Evolutionary conservation across 2,888 invertebrate species (phyloP), one percentile per base, ranked within the genome.

Genomic region (Erebia ligea): DNA sequence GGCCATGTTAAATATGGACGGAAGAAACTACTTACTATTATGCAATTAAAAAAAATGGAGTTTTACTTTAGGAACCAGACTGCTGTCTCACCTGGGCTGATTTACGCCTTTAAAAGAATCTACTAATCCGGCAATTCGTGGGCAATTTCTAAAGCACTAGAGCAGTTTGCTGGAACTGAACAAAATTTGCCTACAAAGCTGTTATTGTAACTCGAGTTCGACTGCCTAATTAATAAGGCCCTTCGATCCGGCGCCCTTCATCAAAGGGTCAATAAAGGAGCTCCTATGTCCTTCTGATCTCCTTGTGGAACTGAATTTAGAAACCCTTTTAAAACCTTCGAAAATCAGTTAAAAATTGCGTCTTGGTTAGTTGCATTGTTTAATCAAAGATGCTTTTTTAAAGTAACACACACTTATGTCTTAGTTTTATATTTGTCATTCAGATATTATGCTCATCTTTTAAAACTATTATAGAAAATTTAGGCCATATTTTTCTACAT

Each of bases 171-270:
- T n/a, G 4, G 45, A 67, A 48, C 64, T 61, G 40, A 58, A 57
- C 48, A 61, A 63, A 73, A 70, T 70, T 56, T 65, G 63, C 25
- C 68, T 68, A 70, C 73, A 66, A 73, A 62, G 70, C 57, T 67
- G 69, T 72, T 69, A 69, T 72, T 72, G 69, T 69, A 72, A 72
- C 72, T 67, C 21, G 72, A 69, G 66, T 69, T 57, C 67, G 54
- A 67, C 73, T 73, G 68, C 65, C 70, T 73, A 68, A 73, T 70
- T 73, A 73, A 70, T 70, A 66, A 66, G 66, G 57, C 50, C 68
- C 68, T 54, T 58, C 61, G 62, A 73, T 45, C 67, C 68, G 62
- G 40, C 63, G 59, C 66, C 59, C 67, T 73, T 61, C 56, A 70
- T 73, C 59, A 56, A 68, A 70, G 67, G 72, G 70, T 65, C 65